Evolutionary conservation across 2,888 invertebrate genomes (phyloP).

Genomic region (Lochmaea crataegi): DNA sequence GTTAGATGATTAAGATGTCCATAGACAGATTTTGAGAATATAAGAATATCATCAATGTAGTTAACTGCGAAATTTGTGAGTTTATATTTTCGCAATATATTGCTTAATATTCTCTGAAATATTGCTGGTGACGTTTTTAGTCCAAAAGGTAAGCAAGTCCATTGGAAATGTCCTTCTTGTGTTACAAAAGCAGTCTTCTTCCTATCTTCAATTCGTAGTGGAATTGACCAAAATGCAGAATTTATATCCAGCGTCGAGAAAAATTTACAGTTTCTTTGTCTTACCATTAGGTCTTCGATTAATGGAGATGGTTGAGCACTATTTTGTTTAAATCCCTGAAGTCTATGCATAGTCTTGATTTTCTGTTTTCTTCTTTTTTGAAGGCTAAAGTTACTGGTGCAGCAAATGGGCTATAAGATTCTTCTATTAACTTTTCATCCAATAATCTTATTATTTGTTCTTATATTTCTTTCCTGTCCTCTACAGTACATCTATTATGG

Average conservation of each 20-base stretch:
- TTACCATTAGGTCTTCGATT: conserved; percentile 29
- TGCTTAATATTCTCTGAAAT: conserved; percentile 10
- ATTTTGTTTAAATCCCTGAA: conserved; percentile 34
- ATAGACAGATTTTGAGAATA: conserved; percentile 19
- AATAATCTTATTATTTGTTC: conserved; percentile 22
- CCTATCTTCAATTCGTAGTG: conserved; percentile 16
- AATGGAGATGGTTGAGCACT: conserved; percentile 30
- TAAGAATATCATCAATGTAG: conserved; percentile 24
- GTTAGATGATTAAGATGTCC: conserved; percentile 10
- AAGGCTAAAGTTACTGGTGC: conserved; percentile 26
- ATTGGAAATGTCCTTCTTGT: conserved; percentile 24
- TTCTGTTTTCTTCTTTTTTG: conserved; percentile 31
- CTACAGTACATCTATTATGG: conserved; percentile 25
- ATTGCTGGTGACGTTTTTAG: conserved; percentile 14
- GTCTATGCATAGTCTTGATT: conserved; percentile 25
- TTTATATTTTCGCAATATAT: too few species aligned
- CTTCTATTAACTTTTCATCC: conserved; percentile 16
- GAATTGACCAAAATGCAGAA: conserved; percentile 27
- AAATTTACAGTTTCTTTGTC: conserved; percentile 1
- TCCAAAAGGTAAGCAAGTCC: conserved; percentile 23
- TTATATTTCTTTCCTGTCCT: conserved; percentile 26
- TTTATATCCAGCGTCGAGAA: conserved; percentile 20
- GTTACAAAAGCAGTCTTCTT: conserved; percentile 25
- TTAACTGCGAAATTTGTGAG: neutral
- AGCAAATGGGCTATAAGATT: conserved; percentile 30